Evolutionary conservation across 2,888 invertebrate species (phyloP).

Genomic region (Noctua comes): DNA sequence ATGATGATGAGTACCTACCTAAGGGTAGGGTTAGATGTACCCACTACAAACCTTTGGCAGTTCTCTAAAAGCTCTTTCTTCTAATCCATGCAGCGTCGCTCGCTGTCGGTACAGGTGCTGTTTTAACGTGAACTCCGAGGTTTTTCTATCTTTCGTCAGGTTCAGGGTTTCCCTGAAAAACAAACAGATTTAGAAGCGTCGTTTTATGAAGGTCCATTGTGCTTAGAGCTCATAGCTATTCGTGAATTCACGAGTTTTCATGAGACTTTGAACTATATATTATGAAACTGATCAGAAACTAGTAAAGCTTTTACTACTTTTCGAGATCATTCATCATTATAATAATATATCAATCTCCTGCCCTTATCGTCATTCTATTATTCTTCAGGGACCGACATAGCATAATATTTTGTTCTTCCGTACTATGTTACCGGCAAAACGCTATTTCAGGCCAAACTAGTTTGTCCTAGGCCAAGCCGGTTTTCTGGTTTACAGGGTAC

Average conservation of each 20-base stretch:
- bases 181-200: not conserved
- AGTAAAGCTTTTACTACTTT: not conserved
- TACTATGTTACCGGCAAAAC: too few relatives aligned
- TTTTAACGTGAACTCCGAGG: conserved; percentile 92
- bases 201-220: not conserved
- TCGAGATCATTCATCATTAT: not conserved
- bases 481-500: too few relatives aligned
- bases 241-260: not conserved
- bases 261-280: not conserved
- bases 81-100: conserved; percentile 94
- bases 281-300: too few relatives aligned
- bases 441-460: too few relatives aligned
- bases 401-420: not conserved
- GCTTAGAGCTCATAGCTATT: not conserved
- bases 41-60: conserved; percentile 92
- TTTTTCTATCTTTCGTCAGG: conserved; percentile 80
- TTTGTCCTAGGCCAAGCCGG: too few relatives aligned
- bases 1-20: not conserved
- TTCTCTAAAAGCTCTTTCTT: conserved; percentile 93
- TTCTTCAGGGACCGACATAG: not conserved
- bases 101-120: conserved; percentile 93
- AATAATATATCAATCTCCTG: too few relatives aligned
- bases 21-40: not conserved
- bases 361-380: not conserved
- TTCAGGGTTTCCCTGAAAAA: conserved; percentile 79